phyloP scores from a whole-genome alignment of 2,113 vertebrate genomes.

The Chionis minor region DNA sequence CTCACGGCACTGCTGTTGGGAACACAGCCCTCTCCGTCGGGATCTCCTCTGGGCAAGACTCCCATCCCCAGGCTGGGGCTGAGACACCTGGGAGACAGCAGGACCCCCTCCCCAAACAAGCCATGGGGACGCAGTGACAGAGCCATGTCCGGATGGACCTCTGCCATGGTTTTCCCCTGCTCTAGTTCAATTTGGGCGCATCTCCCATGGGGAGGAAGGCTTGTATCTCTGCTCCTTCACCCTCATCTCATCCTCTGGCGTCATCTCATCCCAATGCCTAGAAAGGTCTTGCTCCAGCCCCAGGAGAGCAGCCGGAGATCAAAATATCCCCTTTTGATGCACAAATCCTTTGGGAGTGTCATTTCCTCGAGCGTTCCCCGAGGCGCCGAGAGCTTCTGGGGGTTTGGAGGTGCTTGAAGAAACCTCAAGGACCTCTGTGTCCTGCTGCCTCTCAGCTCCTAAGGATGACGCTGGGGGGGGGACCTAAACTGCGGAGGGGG shows the following conservation, averaged over 20 bases:
- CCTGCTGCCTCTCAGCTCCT: not conserved
- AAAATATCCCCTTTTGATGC: not conserved
- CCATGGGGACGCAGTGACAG: not conserved
- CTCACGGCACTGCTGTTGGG: fast-evolving
- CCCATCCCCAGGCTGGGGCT: not conserved
- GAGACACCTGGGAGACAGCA: not conserved
- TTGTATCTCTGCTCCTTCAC: not conserved
- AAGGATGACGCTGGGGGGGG: fast-evolving
- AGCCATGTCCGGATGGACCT: not conserved
- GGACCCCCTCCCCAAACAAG: not conserved
- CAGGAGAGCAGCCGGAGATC: not conserved
- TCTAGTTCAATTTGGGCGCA: not conserved
- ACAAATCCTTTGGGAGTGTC: not conserved
- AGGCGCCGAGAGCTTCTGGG: not conserved
- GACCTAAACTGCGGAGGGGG: not conserved
- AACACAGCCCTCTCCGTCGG: not conserved
- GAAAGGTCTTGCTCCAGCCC: not conserved
- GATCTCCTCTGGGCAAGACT: not conserved
- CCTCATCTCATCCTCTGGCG: not conserved
- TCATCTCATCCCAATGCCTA: not conserved
- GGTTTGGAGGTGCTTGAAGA: not conserved
- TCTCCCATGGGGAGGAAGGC: not conserved
- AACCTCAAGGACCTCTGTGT: not conserved
- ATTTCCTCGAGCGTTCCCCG: not conserved
- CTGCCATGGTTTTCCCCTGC: fast-evolving